Conservation (phyloP, 2,888 invertebrate genomes). For the Clusia tigrina region DNA sequence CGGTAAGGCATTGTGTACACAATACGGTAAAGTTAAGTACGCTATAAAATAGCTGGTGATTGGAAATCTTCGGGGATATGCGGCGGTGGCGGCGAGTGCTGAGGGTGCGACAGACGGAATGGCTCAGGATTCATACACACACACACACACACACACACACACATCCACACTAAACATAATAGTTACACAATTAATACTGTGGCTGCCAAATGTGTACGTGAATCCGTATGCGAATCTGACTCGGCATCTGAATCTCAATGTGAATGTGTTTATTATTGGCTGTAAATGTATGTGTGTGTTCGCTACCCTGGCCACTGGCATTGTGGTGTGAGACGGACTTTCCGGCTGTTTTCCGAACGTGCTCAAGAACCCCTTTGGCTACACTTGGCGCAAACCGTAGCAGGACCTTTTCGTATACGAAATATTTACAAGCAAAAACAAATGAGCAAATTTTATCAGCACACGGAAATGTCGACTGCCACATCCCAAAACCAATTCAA, state of each 20-base stretch:
- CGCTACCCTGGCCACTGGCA: conserved; percentile 4
- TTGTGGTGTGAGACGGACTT: conserved; percentile 28
- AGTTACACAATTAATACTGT: conserved; percentile 38
- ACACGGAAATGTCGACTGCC: not conserved
- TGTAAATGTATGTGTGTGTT: conserved; percentile 18
- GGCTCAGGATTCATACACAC: not conserved
- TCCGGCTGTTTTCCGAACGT: conserved; percentile 26
- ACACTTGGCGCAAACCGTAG: not conserved
- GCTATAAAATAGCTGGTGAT: conserved; percentile 29
- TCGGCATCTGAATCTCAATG: not conserved
- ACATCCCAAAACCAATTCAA: not conserved
- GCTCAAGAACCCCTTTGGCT: conserved; percentile 14
- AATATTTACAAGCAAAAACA: conserved; percentile 1
- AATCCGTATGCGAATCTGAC: too few species aligned
- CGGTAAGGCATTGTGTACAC: conserved; percentile 15
- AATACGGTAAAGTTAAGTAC: not conserved
- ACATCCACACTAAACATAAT: conserved; percentile 26
- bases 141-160: not conserved
- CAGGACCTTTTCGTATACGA: not conserved
- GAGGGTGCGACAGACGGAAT: not conserved
- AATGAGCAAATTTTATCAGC: conserved; percentile 12
- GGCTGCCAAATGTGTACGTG: too few species aligned
- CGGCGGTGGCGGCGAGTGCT: not conserved
- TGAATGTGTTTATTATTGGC: conserved; percentile 28
- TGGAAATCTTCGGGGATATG: conserved; percentile 32